Conservation (phyloP, 2,888 invertebrate genomes). For the Tachystola acroxantha region DNA sequence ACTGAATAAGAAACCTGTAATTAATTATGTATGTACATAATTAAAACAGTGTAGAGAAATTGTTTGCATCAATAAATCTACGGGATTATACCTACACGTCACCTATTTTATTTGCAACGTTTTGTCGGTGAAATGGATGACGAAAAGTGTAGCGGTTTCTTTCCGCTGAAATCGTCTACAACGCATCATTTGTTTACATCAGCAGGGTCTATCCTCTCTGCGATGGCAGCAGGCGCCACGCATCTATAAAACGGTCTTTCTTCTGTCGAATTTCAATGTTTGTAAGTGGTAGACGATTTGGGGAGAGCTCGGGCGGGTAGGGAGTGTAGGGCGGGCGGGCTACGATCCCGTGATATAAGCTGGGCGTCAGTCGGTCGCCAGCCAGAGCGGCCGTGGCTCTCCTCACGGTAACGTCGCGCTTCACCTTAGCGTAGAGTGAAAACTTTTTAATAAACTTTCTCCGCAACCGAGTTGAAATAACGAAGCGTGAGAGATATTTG, state of each 20-base stretch:
- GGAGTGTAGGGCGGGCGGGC: slow-evolving; percentile 18
- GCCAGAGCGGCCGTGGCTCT: slow-evolving; percentile 55
- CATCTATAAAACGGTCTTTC: slow-evolving; percentile 20
- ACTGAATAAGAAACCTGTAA: too few relatives aligned
- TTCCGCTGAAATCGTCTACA: slow-evolving; percentile 10
- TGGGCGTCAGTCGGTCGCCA: slow-evolving; percentile 36
- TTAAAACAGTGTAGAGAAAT: too few relatives aligned
- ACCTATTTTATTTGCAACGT: too few relatives aligned
- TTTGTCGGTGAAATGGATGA: too few relatives aligned
- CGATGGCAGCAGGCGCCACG: slow-evolving; percentile 1
- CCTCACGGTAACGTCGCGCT: slow-evolving; percentile 36
- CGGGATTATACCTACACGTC: too few relatives aligned
- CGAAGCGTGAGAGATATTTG: background rate
- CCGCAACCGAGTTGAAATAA: slow-evolving; percentile 10
- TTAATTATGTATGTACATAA: too few relatives aligned
- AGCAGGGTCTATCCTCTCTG: slow-evolving; percentile 7
- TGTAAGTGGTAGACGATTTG: slow-evolving; percentile 16
- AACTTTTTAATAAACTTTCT: slow-evolving; percentile 39
- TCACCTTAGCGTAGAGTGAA: slow-evolving; percentile 30
- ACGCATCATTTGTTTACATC: slow-evolving; percentile 20
- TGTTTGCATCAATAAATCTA: too few relatives aligned
- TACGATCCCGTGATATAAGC: slow-evolving; percentile 44
- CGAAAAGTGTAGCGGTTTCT: too few relatives aligned
- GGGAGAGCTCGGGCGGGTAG: slow-evolving; percentile 10
- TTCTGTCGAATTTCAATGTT: slow-evolving; percentile 19